Evolutionary conservation across 2,888 invertebrate species (phyloP).

Genomic region (Subacronicta megacephala): DNA sequence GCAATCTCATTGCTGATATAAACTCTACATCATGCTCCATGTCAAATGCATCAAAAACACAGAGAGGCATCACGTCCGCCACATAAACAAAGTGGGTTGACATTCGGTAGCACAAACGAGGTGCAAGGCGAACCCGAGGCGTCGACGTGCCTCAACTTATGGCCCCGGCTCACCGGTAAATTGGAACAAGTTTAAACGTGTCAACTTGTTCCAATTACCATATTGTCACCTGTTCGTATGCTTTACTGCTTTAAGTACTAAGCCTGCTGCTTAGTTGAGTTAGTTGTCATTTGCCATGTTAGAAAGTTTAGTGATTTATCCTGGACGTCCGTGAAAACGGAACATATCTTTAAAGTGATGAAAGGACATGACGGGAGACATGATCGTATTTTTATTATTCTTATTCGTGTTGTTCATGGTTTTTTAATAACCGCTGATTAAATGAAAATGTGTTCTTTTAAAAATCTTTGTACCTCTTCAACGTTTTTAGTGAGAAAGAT

Average conservation of each 20-base stretch:
- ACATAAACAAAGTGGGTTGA: constrained; percentile 44
- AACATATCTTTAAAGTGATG: too few relatives aligned
- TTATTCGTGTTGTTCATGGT: too few relatives aligned
- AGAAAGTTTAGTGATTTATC: background rate
- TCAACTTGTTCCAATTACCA: too few relatives aligned
- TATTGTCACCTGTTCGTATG: constrained; percentile 24
- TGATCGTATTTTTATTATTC: too few relatives aligned
- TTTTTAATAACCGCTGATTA: too few relatives aligned
- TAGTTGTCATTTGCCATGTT: constrained; percentile 6
- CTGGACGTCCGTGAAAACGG: too few relatives aligned
- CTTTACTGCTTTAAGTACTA: constrained; percentile 6
- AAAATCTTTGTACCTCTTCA: too few relatives aligned
- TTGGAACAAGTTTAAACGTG: constrained; percentile 48
- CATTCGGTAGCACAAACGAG: constrained; percentile 45
- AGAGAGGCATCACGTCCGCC: constrained; percentile 9
- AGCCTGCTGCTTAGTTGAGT: constrained; percentile 4
- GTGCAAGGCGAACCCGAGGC: constrained; percentile 11
- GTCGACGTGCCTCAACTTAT: constrained; percentile 41
- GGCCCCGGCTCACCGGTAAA: constrained; percentile 33
- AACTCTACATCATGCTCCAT: background rate
- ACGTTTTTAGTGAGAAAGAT: too few relatives aligned
- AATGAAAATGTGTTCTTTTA: too few relatives aligned
- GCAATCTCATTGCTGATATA: too few relatives aligned
- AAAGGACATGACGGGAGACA: too few relatives aligned
- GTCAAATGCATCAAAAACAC: constrained; percentile 38